Base-by-base conservation (phyloP, 2,113 vertebrate genomes). In the Stegostoma tigrinum region DNA sequence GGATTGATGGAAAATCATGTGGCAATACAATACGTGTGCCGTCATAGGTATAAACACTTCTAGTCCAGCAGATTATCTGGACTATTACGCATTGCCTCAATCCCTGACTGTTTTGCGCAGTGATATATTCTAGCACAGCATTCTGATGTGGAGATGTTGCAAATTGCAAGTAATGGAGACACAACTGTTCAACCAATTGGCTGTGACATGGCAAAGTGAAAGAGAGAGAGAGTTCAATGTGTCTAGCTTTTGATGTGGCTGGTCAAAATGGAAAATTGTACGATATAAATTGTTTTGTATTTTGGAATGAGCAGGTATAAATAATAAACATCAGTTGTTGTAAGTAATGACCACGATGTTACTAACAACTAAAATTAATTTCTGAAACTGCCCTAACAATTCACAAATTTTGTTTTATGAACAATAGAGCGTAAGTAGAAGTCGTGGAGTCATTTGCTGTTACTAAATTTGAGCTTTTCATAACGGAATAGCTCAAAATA, bases 351-450 rank as follows among this genome's bases (percentile, higher is more conserved):
- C 55, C 1, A 30, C 34, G 55, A 42, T 85, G 48, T 85, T 4
- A 87, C 85, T 27, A 87, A 90, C 61, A 91, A 67, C 17, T 38
- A 66, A 66, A 66, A 67, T 93, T 66, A 93, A 93, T 93, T 38
- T 66, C 64, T 38, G 34, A 17, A 91, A 64, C 64, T 91, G 19
- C 66, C 89, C 61, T 67, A 66, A 27, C 55, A 87, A 48, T 52
- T 52, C 23, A 52, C 85, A 87, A 55, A 8, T 87, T 87, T 52
- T 45, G 66, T 10, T 67, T 93, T 93, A 6, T 66, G 67, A 93
- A 6, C 34, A 93, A 93, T 66, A 91, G 55, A 61, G 52, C n/a
- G 61, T 34, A 10, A 52, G 48, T 14, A 89, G 86, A 70, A 70
- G 34, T 21, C 34, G 55, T 30, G n/a, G 15, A 66, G 5, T 67